Conservation (phyloP, 2,113 vertebrate species). For the Polyodon spathula region DNA sequence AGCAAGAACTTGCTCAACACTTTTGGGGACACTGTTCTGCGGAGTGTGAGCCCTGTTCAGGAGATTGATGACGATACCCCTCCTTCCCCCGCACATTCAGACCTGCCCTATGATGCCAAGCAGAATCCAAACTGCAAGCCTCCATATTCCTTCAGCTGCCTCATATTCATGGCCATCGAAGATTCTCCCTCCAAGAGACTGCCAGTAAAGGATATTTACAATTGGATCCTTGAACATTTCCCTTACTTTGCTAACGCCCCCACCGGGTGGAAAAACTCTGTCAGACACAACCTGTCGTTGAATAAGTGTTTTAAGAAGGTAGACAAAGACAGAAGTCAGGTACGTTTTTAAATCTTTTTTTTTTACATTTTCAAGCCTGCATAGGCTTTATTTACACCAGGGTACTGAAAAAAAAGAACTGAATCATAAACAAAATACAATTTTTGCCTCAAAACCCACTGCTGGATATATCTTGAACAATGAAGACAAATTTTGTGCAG, state of each 20-base stretch:
- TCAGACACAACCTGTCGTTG: conserved; percentile 91
- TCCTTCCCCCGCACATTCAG: conserved; percentile 76
- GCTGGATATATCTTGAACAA: too few species aligned
- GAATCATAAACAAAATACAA: too few species aligned
- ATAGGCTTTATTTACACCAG: not conserved
- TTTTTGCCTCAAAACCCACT: too few species aligned
- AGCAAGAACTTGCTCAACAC: conserved; percentile 95
- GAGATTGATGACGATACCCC: conserved; percentile 76
- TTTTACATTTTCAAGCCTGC: not conserved
- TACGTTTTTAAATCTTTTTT: conserved; percentile 39
- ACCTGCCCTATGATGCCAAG: conserved; percentile 78
- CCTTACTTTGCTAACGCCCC: conserved; percentile 93
- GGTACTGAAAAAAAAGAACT: not conserved
- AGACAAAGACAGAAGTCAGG: conserved; percentile 97
- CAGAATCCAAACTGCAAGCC: conserved; percentile 92
- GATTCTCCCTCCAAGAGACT: conserved; percentile 90
- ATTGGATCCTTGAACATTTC: conserved; percentile 98
- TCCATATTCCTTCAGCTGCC: conserved; percentile 96
- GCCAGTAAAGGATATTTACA: conserved; percentile 96
- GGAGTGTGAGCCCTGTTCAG: conserved; percentile 89
- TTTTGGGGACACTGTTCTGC: conserved; percentile 85
- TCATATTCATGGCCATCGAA: conserved; percentile 99
- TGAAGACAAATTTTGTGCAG: too few species aligned
- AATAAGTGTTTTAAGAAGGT: conserved; percentile 99
- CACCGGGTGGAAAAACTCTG: conserved; percentile 98